Percentiles rank a stretch among this genome's conserved stretches.
Evolutionary conservation across 2,113 vertebrate species (phyloP).

Genomic region (Neodon shergylaensis): DNA sequence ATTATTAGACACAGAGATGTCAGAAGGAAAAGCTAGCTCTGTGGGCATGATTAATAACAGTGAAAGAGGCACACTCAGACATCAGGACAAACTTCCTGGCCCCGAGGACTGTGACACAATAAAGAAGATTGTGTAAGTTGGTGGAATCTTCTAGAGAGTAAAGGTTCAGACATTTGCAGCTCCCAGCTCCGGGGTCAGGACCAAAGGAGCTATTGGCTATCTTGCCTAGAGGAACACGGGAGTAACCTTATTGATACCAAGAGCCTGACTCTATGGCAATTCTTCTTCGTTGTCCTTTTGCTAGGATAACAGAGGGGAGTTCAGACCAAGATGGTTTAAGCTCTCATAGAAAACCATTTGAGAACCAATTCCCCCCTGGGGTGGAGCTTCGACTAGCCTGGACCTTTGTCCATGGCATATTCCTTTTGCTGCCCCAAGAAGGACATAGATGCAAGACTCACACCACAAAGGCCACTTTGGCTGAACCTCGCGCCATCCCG

Average conservation of each 20-base stretch:
- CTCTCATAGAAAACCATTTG: background rate
- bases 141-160: constrained; percentile 46
- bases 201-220: background rate
- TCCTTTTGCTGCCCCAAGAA: background rate
- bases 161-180: background rate
- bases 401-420: background rate
- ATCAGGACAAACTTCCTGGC: constrained; percentile 73
- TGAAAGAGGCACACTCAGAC: constrained; percentile 61
- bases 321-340: background rate
- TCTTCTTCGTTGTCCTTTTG: background rate
- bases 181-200: background rate
- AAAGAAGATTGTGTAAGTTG: constrained; percentile 25
- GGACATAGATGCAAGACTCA: background rate
- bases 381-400: background rate
- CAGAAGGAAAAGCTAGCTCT: constrained; percentile 63
- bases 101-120: constrained; percentile 40
- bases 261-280: background rate
- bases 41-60: constrained; percentile 70
- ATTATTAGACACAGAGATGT: constrained; percentile 73
- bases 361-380: background rate
- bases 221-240: background rate
- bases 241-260: background rate
- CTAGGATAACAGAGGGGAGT: background rate
- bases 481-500: background rate
- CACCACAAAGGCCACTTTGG: background rate